Evolutionary conservation across 2,888 invertebrate species (phyloP).

Genomic region (Lamproptera curius): DNA sequence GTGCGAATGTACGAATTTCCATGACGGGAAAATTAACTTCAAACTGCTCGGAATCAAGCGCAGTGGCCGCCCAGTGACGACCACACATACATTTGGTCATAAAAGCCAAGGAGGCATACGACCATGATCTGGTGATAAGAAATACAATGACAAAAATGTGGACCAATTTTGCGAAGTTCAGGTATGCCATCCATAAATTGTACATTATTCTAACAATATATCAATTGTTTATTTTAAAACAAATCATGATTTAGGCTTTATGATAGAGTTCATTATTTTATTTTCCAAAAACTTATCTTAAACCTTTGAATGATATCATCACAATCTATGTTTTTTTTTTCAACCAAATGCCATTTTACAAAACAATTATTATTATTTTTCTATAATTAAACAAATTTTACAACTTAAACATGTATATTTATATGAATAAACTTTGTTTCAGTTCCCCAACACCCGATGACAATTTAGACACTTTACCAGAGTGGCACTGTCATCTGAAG

Average conservation of each 20-base stretch:
- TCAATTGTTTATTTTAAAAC: not conserved
- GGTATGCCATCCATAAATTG: too few species aligned
- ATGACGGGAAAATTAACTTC: constrained; percentile 37
- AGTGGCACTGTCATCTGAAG: constrained; percentile 34
- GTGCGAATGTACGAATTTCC: constrained; percentile 38
- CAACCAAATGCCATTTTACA: too few species aligned
- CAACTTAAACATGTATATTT: not conserved
- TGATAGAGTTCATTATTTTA: not conserved
- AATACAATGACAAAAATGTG: constrained; percentile 42
- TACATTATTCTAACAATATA: too few species aligned
- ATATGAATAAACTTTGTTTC: constrained; percentile 26
- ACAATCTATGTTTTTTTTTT: too few species aligned
- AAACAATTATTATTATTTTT: not conserved
- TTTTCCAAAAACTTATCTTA: not conserved
- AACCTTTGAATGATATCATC: not conserved
- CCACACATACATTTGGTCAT: constrained; percentile 28
- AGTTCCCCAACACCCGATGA: constrained; percentile 35
- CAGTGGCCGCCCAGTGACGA: constrained; percentile 43
- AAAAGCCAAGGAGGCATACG: constrained; percentile 20
- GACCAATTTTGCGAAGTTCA: constrained; percentile 47
- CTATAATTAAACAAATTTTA: not conserved
- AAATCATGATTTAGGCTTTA: not conserved
- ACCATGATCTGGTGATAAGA: constrained; percentile 28
- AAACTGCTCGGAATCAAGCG: constrained; percentile 29
- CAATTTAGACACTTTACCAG: constrained; percentile 1